Conservation (phyloP, 1,140 invertebrate species). For the Zaprionus tsacasi region DNA sequence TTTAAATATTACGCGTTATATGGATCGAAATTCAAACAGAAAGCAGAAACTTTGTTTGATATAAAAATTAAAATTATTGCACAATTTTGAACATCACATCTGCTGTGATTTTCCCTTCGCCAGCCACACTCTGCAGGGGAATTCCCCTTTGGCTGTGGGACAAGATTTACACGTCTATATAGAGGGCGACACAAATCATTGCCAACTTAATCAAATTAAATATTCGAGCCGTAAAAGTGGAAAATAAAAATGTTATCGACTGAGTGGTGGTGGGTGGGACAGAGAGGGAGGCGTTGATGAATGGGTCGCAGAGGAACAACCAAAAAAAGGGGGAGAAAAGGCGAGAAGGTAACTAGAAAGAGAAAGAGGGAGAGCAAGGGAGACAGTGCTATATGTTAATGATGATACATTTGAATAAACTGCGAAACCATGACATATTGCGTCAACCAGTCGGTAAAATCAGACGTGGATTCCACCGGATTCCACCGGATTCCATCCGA, state of each 20-base stretch:
- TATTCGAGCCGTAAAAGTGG: slow-evolving; percentile 75
- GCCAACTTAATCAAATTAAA: slow-evolving; percentile 81
- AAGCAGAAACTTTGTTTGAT: slow-evolving; percentile 35
- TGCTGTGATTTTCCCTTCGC: slow-evolving; percentile 51
- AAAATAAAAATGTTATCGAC: slow-evolving; percentile 71
- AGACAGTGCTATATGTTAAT: slow-evolving; percentile 48
- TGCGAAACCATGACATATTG: slow-evolving; percentile 75
- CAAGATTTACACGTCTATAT: slow-evolving; percentile 21
- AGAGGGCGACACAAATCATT: slow-evolving; percentile 70
- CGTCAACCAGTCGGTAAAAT: slow-evolving; percentile 55
- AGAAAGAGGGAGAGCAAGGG: neutral
- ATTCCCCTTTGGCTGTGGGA: slow-evolving; percentile 51
- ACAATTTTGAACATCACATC: slow-evolving; percentile 56
- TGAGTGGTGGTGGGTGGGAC: neutral
- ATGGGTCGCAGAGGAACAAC: slow-evolving; percentile 42
- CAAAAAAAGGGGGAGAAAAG: slow-evolving; percentile 35
- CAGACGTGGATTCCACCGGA: slow-evolving; percentile 30
- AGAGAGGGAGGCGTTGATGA: slow-evolving; percentile 47
- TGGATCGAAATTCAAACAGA: neutral
- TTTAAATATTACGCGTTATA: neutral
- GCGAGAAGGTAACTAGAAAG: slow-evolving; percentile 4
- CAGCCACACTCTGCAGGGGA: slow-evolving; percentile 11
- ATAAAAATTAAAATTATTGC: slow-evolving; percentile 54
- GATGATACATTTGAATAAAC: slow-evolving; percentile 69
- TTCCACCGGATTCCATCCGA: no score